Evolutionary conservation across 2,113 vertebrate genomes (phyloP).

Genomic region (Micromys minutus): DNA sequence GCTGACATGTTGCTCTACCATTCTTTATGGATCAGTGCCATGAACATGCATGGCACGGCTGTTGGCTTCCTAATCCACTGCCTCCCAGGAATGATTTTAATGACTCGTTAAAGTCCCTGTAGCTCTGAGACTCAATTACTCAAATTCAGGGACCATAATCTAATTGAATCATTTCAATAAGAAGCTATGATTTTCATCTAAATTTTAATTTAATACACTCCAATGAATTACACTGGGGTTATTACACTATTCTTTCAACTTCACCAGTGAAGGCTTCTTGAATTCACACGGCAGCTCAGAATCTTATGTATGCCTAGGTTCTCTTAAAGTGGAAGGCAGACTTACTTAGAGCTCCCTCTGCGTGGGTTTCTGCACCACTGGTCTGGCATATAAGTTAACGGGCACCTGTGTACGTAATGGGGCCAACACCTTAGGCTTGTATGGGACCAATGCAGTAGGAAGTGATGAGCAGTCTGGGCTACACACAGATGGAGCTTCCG

Average conservation of each 20-base stretch:
- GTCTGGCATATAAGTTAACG: background rate
- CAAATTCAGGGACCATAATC: background rate
- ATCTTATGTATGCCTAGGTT: background rate
- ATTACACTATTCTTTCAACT: slow-evolving; percentile 68
- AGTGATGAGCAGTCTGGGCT: background rate
- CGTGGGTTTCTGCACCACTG: background rate
- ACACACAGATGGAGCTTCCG: background rate
- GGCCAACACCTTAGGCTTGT: background rate
- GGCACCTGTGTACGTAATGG: background rate
- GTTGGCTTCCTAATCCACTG: slow-evolving; percentile 48
- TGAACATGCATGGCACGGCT: background rate
- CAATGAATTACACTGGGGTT: slow-evolving; percentile 71
- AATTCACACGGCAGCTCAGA: slow-evolving; percentile 55
- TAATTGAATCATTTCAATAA: slow-evolving; percentile 70
- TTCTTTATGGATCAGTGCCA: slow-evolving; percentile 23
- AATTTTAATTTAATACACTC: slow-evolving; percentile 74
- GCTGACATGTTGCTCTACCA: background rate
- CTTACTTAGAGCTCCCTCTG: background rate
- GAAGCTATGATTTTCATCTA: slow-evolving; percentile 69
- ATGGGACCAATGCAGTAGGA: background rate
- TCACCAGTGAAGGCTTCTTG: slow-evolving; percentile 54
- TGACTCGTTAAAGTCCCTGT: slow-evolving; percentile 65
- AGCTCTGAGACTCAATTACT: slow-evolving; percentile 67
- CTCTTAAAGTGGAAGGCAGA: slow-evolving; percentile 39
- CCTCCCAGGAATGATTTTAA: slow-evolving; percentile 53